Conservation (phyloP, 2,888 invertebrate species). For the Encarsia formosa region DNA sequence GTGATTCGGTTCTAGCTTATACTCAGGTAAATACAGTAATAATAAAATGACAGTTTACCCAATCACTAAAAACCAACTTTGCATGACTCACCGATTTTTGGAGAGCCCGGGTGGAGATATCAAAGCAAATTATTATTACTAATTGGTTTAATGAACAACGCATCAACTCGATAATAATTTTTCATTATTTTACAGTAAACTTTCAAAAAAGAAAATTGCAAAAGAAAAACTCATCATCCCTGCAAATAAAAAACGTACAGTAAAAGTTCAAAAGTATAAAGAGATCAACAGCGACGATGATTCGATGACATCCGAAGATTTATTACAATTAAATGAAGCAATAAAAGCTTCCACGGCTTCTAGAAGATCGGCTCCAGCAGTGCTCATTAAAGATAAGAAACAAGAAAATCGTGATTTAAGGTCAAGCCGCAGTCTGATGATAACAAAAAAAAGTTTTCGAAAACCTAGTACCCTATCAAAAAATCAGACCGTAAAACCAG, state of each 20-base stretch:
- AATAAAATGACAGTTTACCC: no score
- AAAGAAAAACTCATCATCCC: conserved; percentile 1
- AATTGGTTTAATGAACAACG: no score
- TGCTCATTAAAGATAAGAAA: conserved; percentile 3
- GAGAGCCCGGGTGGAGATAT: no score
- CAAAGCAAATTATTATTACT: no score
- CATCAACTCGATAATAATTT: no score
- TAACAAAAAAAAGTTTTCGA: background rate
- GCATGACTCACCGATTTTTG: no score
- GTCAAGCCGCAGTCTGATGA: conserved; percentile 26
- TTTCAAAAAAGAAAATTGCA: conserved; percentile 7
- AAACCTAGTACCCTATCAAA: background rate
- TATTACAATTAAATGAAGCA: conserved; percentile 22
- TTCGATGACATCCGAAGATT: conserved; percentile 36
- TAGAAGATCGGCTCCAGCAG: conserved; percentile 8
- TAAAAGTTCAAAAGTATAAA: conserved; percentile 41
- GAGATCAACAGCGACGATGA: conserved; percentile 45
- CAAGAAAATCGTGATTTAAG: conserved; percentile 36
- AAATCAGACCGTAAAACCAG: background rate
- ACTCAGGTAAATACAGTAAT: no score
- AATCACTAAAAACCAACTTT: no score
- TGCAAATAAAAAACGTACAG: conserved; percentile 37
- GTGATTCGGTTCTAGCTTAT: no score
- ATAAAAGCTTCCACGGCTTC: background rate
- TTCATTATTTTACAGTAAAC: no score